phyloP scores from a whole-genome alignment of 2,888 invertebrate species.

The Platypus cylindrus region DNA sequence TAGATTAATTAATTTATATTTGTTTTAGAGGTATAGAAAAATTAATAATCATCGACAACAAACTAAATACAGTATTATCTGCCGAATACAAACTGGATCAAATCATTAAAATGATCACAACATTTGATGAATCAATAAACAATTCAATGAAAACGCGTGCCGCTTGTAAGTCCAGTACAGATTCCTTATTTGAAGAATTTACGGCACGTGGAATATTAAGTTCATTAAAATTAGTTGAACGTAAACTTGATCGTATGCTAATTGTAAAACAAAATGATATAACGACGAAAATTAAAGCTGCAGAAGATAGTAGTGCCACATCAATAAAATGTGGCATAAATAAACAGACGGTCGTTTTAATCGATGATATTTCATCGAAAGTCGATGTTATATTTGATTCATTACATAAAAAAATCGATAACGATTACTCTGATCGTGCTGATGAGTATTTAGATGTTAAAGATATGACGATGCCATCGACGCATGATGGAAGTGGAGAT shows the following conservation, averaged over 20 bases:
- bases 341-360: slow-evolving; percentile 27
- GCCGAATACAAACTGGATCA: slow-evolving; percentile 25
- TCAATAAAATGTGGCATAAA: slow-evolving; percentile 29
- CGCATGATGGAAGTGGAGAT: slow-evolving; percentile 20
- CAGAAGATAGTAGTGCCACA: slow-evolving; percentile 19
- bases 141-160: slow-evolving; percentile 12
- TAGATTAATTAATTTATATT: slow-evolving; percentile 2
- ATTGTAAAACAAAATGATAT: slow-evolving; percentile 15
- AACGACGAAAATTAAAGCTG: slow-evolving; percentile 15
- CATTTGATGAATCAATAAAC: slow-evolving; percentile 13
- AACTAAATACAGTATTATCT: slow-evolving; percentile 29
- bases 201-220: slow-evolving; percentile 33
- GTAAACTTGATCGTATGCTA: slow-evolving; percentile 28
- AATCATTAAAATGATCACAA: slow-evolving; percentile 19
- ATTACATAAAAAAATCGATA: slow-evolving; percentile 21
- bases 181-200: slow-evolving; percentile 31
- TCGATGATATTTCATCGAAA: slow-evolving; percentile 34
- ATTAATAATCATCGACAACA: slow-evolving; percentile 28
- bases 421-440: slow-evolving; percentile 21
- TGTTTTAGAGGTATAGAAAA: slow-evolving; percentile 32
- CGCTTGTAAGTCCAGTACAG: slow-evolving; percentile 12
- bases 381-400: slow-evolving; percentile 35
- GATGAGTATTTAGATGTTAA: slow-evolving; percentile 19
- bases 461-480: no score
- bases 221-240: slow-evolving; percentile 31